Conservation (phyloP, 2,113 vertebrate species). For the Apus apus region DNA sequence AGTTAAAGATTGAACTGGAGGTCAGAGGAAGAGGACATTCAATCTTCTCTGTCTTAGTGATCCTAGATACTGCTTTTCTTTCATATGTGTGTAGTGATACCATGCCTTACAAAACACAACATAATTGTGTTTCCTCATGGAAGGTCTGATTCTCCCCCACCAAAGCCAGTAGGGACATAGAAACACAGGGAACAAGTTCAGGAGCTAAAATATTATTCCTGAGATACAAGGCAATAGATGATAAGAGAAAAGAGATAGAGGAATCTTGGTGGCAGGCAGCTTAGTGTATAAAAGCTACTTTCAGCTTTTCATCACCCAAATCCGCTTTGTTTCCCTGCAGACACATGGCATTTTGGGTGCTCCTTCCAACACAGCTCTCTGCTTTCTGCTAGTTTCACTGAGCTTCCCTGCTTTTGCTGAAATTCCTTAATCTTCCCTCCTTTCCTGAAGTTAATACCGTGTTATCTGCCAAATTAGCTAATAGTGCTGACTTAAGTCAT, state of each 20-base stretch:
- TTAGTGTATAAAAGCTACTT: background rate
- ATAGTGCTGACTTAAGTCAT: background rate
- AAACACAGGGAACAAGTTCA: background rate
- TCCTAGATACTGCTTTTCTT: background rate
- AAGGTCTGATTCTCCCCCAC: background rate
- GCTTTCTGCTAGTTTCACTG: background rate
- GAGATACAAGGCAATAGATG: background rate
- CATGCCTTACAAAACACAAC: background rate
- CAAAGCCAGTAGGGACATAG: background rate
- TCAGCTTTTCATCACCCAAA: constrained; percentile 3
- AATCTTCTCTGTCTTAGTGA: background rate
- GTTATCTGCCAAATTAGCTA: background rate
- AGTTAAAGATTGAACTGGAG: background rate
- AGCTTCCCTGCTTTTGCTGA: background rate
- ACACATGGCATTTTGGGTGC: background rate
- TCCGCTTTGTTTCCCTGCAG: background rate
- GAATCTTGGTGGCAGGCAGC: background rate
- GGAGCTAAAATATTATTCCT: background rate
- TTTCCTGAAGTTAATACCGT: background rate
- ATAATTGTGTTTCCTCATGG: background rate
- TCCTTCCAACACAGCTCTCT: background rate
- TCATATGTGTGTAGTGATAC: too few relatives aligned
- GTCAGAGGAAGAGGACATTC: background rate
- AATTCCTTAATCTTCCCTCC: background rate
- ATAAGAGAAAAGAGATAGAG: background rate